Percentiles rank a stretch among this genome's conserved stretches.
phyloP scores from a whole-genome alignment of 1,140 invertebrate genomes.

The Drosophila parabipectinata region DNA sequence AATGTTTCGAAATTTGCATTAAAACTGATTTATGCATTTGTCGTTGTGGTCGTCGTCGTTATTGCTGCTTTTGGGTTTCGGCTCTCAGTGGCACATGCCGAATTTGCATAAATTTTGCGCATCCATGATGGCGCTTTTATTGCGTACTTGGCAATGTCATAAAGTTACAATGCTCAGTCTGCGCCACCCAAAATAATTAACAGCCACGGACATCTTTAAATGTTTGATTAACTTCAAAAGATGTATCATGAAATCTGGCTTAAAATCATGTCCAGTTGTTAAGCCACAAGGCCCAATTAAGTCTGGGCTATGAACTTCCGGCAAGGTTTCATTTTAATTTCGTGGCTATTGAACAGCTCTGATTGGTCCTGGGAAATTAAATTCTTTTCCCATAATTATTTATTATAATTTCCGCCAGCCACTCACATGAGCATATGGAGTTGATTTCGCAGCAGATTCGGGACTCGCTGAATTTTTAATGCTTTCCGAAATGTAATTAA shows the following conservation, averaged over 20 bases:
- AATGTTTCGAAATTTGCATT: conserved; percentile 58
- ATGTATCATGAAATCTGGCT: background rate
- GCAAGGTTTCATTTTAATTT: background rate
- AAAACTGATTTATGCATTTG: conserved; percentile 64
- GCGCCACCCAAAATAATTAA: conserved; percentile 20
- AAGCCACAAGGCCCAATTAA: conserved; percentile 22
- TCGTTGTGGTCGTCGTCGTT: conserved; percentile 45
- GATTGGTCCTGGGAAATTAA: conserved; percentile 18
- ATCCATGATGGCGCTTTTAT: conserved; percentile 53
- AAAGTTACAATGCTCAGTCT: conserved; percentile 21
- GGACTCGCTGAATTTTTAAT: conserved; percentile 42
- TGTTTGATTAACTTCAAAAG: conserved; percentile 2
- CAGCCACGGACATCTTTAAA: background rate
- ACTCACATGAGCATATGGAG: conserved; percentile 18
- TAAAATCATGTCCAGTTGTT: background rate
- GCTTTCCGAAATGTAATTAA: conserved; percentile 44
- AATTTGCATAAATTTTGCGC: conserved; percentile 61
- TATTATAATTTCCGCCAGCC: conserved; percentile 36
- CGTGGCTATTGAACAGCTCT: background rate
- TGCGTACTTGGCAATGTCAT: conserved; percentile 42
- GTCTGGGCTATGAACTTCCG: conserved; percentile 5
- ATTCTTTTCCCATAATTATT: conserved; percentile 40
- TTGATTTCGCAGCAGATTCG: conserved; percentile 10
- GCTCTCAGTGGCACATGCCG: conserved; percentile 12
- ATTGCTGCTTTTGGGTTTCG: conserved; percentile 26